Evolutionary conservation across 2,888 invertebrate species (phyloP), one percentile per base, ranked within the genome.

Genomic region (Meiosimyza decipiens): DNA sequence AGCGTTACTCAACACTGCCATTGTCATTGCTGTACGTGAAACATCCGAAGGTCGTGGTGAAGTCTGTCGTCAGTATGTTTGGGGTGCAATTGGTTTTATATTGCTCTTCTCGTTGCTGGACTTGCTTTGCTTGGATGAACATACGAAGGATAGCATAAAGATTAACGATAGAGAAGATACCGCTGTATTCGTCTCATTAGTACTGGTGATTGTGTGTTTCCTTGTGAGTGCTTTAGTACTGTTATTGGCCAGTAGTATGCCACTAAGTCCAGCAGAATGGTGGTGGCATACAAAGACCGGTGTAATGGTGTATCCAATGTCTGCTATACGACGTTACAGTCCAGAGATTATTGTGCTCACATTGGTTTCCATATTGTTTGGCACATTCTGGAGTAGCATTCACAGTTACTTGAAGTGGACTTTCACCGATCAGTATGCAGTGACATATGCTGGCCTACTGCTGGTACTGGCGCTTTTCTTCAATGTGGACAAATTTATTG

Each of bases 231-330:
- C 92, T 1, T 76, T 92, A 1, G 90, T 93, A 89, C 90, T 86
- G 86, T 87, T 87, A 11, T 71, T 78, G 15, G 79, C 87, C 71
- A 72, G 74, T 5, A 89, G 89, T 77, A 94, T 94, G 92, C 94
- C 94, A 1, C 86, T 94, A 12, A 93, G 93, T 80, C 93, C 94
- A 1, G 94, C 94, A 0, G 94, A 94, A 86, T 94, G 94, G 94
- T 94, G 94, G 94, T 94, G 94, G 94, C 94, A 94, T 82, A 94
- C 94, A 3, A 89, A 92, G 80, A 92, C 92, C 12, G 94, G 94
- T 54, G 91, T 92, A 87, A 82, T 94, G 72, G 92, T 94, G 12
- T 88, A 94, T 82, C 94, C 94, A n/a, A 92, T 94, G 93, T 94
- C 91, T 76, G 90, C 92, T 7, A 91, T 94, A 65, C 89, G 93